Percentiles rank a stretch among this genome's conserved stretches.
phyloP scores from a whole-genome alignment of 2,888 invertebrate species.

The Patella caerulea region DNA sequence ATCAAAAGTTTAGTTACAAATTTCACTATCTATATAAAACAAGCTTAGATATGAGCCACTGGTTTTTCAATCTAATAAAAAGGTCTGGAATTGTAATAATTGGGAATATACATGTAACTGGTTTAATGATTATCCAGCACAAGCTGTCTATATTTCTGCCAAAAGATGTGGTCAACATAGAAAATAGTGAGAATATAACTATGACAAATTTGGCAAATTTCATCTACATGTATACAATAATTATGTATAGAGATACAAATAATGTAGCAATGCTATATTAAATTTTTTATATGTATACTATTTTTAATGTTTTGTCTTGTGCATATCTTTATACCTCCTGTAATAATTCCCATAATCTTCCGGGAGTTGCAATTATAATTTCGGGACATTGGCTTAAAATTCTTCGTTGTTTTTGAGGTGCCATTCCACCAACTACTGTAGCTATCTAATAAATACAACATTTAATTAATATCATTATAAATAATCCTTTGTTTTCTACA shows the following conservation, averaged over 20 bases:
- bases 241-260: no score
- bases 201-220: no score
- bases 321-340: conserved; percentile 74
- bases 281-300: neutral
- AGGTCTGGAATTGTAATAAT: neutral
- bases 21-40: neutral
- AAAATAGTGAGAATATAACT: no score
- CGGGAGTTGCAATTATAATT: conserved; percentile 96
- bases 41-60: neutral
- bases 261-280: no score
- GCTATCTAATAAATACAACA: conserved; percentile 75
- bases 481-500: no score
- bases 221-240: no score
- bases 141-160: no score
- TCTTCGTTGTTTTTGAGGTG: conserved; percentile 92
- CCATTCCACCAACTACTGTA: conserved; percentile 93
- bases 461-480: no score
- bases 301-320: neutral
- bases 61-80: neutral
- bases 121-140: no score
- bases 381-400: conserved; percentile 86
- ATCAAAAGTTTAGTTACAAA: neutral
- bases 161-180: no score
- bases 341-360: conserved; percentile 94
- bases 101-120: neutral